Base-by-base conservation (phyloP, 1,140 invertebrate species). In the Drosophila azteca region DNA sequence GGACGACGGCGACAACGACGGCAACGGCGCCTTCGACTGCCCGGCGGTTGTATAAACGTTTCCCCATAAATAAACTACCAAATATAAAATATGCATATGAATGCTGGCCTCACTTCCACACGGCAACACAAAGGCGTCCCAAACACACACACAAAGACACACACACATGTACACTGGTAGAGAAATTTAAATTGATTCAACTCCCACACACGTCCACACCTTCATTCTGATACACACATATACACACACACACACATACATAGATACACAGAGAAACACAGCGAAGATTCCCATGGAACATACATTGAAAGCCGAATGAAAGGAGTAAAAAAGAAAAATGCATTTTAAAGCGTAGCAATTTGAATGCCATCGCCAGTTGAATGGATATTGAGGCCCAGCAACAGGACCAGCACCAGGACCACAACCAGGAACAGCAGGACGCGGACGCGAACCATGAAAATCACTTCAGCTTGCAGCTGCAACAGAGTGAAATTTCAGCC, bases 51-150 rank as follows among this genome's bases (percentile, higher is more conserved):
- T 66, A 66, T 66, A 67, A 67, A 67, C 64, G 64, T 53, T 67
- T 71, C 43, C 31, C 53, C 74, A 71, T 71, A 62, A 67, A 66
- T 70, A 79, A 78, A 78, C 62, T 57, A 66, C 61, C 75, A 64
- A 49, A 51, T 45, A 78, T 78, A 66, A 79, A 79, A 74, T 79
- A 79, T 79, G 58, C 77, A 74, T 79, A 59, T 60, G 55, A 64
- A 77, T 49, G 29, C 59, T 63, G 64, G 26, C 53, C 66, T 35
- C 39, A 69, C 64, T 59, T 43, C 49, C 53, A 49, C 41, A 29
- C 54, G 31, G 29, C 15, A 20, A 7, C 43, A 58, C 31, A 77
- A 48, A 66, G 29, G 69, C 46, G 49, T 22, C 17, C 31, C 35
- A 9, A 0, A 9, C 31, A 29, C 31, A 31, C 31, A 9, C 31